phyloP scores from a whole-genome alignment of 2,888 invertebrate genomes.

The Cephus spinipes region DNA sequence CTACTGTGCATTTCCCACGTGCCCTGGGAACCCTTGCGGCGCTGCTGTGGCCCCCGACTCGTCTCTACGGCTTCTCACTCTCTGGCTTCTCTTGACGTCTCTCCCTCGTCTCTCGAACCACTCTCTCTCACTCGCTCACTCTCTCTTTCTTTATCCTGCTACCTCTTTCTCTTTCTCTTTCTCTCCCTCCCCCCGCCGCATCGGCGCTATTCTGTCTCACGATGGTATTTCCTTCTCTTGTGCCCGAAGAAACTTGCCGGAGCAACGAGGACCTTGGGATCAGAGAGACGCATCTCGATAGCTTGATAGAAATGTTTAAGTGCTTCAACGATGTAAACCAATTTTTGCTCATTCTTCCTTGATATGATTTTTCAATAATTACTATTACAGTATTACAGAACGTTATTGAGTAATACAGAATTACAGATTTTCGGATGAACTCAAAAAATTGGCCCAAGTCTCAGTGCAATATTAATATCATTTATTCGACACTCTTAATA shows the following conservation, averaged over 20 bases:
- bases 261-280: not conserved
- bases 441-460: not conserved
- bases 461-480: not conserved
- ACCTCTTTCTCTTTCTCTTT: constrained; percentile 2
- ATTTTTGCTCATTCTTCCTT: not conserved
- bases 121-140: constrained; percentile 15
- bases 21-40: constrained; percentile 69
- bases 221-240: not conserved
- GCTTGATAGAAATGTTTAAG: not conserved
- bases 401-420: not conserved
- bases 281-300: not conserved
- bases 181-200: not conserved
- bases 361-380: not conserved
- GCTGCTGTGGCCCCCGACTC: constrained; percentile 64
- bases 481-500: not conserved
- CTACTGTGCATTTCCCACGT: constrained; percentile 76
- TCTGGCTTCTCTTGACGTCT: constrained; percentile 9
- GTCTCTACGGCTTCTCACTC: constrained; percentile 2
- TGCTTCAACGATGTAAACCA: constrained; percentile 3
- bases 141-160: not conserved
- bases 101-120: constrained; percentile 6
- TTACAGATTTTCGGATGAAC: not conserved
- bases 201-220: not conserved
- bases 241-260: not conserved
- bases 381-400: not conserved